Percentiles rank a stretch among this genome's conserved stretches.
phyloP scores from a whole-genome alignment of 2,888 invertebrate genomes.

The Oxyteleia sp. region DNA sequence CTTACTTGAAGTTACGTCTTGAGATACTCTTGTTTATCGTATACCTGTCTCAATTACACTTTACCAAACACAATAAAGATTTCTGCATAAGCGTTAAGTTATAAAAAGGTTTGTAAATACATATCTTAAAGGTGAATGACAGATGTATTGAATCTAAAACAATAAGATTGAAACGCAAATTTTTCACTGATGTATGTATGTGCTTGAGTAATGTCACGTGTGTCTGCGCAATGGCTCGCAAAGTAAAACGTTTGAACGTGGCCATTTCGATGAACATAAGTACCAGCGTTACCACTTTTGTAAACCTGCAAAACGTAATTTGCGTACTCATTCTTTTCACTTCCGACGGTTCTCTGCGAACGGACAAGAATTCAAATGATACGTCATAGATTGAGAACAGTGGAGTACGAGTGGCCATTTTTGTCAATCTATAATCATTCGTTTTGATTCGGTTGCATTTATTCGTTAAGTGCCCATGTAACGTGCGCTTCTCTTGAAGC shows the following conservation, averaged over 20 bases:
- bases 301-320: slow-evolving; percentile 16
- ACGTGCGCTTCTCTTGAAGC: slow-evolving; percentile 38
- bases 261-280: slow-evolving; percentile 47
- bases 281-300: slow-evolving; percentile 39
- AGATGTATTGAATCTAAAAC: slow-evolving; percentile 51
- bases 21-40: slow-evolving; percentile 15
- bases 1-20: background rate
- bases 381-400: slow-evolving; percentile 21
- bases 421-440: slow-evolving; percentile 31
- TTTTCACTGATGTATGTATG: slow-evolving; percentile 71
- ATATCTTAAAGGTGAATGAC: slow-evolving; percentile 69
- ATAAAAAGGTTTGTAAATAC: slow-evolving; percentile 64
- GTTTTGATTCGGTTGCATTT: slow-evolving; percentile 17
- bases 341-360: slow-evolving; percentile 21
- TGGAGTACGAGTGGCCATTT: slow-evolving; percentile 5
- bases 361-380: slow-evolving; percentile 24
- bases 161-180: slow-evolving; percentile 61
- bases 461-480: slow-evolving; percentile 16
- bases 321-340: slow-evolving; percentile 33
- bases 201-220: slow-evolving; percentile 64
- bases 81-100: slow-evolving; percentile 48
- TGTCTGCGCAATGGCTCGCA: slow-evolving; percentile 51
- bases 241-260: slow-evolving; percentile 41
- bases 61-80: slow-evolving; percentile 19
- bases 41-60: slow-evolving; percentile 28